A percentile compares a stretch with the other conserved stretches of the same genome.
Conservation (phyloP, 2,888 invertebrate species). For the Pandemis cinnamomeana region DNA sequence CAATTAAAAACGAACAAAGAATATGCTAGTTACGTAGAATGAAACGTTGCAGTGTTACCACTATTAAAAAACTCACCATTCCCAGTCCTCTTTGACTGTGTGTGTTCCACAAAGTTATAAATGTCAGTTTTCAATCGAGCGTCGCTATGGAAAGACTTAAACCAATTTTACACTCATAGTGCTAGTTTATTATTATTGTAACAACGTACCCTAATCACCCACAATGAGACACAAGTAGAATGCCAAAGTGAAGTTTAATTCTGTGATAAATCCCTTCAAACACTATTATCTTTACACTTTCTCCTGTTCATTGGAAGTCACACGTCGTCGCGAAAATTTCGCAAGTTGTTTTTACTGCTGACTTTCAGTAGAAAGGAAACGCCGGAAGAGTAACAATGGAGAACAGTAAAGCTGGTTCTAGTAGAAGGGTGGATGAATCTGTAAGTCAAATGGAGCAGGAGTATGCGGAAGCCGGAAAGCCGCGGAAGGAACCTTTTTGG, state of each 20-base stretch:
- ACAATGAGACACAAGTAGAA: conserved; percentile 74
- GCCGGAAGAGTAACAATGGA: conserved; percentile 38
- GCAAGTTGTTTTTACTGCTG: conserved; percentile 39
- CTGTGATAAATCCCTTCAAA: conserved; percentile 59
- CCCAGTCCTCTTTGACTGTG: conserved; percentile 8
- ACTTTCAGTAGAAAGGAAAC: conserved; percentile 27
- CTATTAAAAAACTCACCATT: not conserved
- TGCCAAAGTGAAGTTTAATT: conserved; percentile 57
- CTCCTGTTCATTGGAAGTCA: conserved; percentile 51
- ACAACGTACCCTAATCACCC: conserved; percentile 59
- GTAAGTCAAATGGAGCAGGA: conserved; percentile 43
- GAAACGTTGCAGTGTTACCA: conserved; percentile 49
- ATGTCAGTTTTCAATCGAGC: conserved; percentile 55
- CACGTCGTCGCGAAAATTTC: conserved; percentile 47
- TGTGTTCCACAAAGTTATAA: conserved; percentile 18
- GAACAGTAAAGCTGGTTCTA: conserved; percentile 32
- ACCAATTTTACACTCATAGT: conserved; percentile 52
- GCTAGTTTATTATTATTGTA: conserved; percentile 58
- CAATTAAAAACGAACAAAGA: not conserved
- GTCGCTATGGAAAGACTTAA: conserved; percentile 59
- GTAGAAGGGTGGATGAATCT: conserved; percentile 21
- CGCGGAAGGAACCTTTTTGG: conserved; percentile 87
- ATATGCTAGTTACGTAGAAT: conserved; percentile 42
- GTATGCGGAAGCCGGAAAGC: conserved; percentile 53
- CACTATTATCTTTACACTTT: conserved; percentile 46